These are phyloP conservation scores for Pipistrellus pygmaeus DNA, from an alignment of 2,797 vertebrate species.

Conservation along the genomic window DNA sequence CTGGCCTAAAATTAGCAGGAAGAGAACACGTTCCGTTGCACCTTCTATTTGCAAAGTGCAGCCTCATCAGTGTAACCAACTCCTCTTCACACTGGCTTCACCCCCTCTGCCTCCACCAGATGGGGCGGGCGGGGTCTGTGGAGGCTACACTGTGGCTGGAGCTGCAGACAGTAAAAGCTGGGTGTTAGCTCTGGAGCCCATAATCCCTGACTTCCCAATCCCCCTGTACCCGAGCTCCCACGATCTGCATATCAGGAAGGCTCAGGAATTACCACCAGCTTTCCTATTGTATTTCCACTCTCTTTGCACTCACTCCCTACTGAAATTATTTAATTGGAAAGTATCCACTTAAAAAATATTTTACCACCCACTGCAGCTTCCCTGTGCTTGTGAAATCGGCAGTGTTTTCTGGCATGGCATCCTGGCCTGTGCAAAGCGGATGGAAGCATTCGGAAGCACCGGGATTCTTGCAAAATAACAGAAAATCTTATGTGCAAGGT, in stretches of 20 bases:
- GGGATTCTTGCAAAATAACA: conserved; percentile 30
- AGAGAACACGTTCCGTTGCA: conserved; percentile 65
- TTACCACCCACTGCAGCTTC: background rate
- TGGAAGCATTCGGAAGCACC: background rate
- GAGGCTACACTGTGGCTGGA: background rate
- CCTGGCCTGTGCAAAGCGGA: conserved; percentile 8
- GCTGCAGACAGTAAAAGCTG: background rate
- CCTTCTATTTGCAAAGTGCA: conserved; percentile 73
- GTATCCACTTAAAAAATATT: conserved; percentile 31
- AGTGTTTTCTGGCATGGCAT: background rate
- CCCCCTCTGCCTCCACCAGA: background rate
- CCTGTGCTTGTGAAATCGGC: conserved; percentile 37
- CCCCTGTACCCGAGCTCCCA: background rate
- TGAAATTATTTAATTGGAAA: conserved; percentile 40
- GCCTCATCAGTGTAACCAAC: conserved; percentile 69
- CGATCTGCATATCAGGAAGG: background rate
- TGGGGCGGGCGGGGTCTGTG: background rate
- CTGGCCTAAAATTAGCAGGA: conserved; percentile 72
- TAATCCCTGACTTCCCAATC: background rate
- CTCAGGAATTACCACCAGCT: background rate
- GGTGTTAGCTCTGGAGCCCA: background rate
- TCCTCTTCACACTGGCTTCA: conserved; percentile 34
- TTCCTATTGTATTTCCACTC: background rate
- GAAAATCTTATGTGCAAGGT: background rate
- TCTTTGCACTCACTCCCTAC: background rate